Evolutionary conservation across 2,113 vertebrate species (phyloP).

Genomic region (Pongo abelii): DNA sequence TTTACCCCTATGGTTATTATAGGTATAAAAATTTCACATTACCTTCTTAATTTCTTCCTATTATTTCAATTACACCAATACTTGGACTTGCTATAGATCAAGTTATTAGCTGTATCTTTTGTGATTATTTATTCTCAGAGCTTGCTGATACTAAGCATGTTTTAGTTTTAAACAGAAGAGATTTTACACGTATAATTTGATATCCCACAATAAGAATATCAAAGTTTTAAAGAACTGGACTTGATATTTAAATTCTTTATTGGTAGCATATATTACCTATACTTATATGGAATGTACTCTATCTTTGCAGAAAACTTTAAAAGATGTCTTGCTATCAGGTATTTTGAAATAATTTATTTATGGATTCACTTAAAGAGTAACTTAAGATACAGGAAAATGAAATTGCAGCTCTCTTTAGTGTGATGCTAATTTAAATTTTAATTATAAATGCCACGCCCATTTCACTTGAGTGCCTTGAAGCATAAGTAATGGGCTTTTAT

Average conservation of each 20-base stretch:
- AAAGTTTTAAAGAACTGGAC: not conserved
- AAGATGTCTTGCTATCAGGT: not conserved
- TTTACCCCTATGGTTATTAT: not conserved
- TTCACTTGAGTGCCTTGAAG: not conserved
- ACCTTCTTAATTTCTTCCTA: not conserved
- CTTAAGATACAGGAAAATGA: not conserved
- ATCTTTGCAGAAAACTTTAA: conserved; percentile 3
- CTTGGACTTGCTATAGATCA: not conserved
- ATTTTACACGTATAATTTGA: not conserved
- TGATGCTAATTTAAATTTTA: conserved; percentile 47
- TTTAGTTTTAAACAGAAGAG: not conserved
- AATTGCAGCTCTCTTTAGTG: conserved; percentile 13
- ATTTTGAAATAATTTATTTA: not conserved
- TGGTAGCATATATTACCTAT: not conserved
- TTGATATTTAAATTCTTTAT: not conserved
- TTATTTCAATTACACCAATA: not conserved
- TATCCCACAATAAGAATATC: not conserved
- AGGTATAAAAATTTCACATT: not conserved
- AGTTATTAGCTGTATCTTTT: not conserved
- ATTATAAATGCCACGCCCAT: not conserved
- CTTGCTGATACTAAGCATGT: not conserved
- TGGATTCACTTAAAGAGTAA: conserved; percentile 36
- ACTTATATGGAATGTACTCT: not conserved
- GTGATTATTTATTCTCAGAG: not conserved
- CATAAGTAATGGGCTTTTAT: conserved; percentile 33